Conservation (phyloP, 2,113 vertebrate genomes). For the Antennarius striatus region DNA sequence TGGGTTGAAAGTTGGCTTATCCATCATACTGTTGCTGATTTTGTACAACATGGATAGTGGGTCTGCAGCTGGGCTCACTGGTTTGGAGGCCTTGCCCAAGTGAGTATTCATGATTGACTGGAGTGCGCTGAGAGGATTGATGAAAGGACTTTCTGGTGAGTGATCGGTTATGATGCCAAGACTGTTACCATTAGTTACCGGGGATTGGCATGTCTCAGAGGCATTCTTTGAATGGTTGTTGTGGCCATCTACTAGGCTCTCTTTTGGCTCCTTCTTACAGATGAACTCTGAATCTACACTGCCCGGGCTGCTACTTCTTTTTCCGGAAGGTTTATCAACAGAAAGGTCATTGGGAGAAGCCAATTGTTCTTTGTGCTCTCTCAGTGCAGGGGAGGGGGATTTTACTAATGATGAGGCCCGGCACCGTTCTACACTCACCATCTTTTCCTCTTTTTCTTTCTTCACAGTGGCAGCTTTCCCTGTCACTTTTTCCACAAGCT, state of each 20-base stretch:
- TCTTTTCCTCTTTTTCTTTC: slow-evolving; percentile 86
- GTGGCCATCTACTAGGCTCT: slow-evolving; percentile 78
- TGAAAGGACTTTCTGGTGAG: slow-evolving; percentile 93
- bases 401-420: slow-evolving; percentile 75
- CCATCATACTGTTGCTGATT: slow-evolving; percentile 98
- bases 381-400: slow-evolving; percentile 85
- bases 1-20: slow-evolving; percentile 90
- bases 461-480: slow-evolving; percentile 89
- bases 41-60: slow-evolving; percentile 98
- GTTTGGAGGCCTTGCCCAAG: slow-evolving; percentile 96
- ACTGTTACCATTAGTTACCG: slow-evolving; percentile 91
- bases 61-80: slow-evolving; percentile 89
- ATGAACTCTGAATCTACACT: slow-evolving; percentile 80
- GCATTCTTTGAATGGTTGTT: slow-evolving; percentile 83
- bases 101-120: slow-evolving; percentile 99
- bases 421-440: slow-evolving; percentile 72
- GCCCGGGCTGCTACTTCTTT: slow-evolving; percentile 78
- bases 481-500: slow-evolving; percentile 97
- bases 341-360: slow-evolving; percentile 83
- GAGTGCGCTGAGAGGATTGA: slow-evolving; percentile 95
- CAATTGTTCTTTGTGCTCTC: slow-evolving; percentile 87
- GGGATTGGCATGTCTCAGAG: slow-evolving; percentile 86
- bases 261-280: slow-evolving; percentile 88
- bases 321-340: slow-evolving; percentile 71
- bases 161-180: slow-evolving; percentile 97